These are phyloP conservation scores for Ditylenchus weischeri DNA, from an alignment of 2,888 invertebrate genomes.

Conservation along the genomic window DNA sequence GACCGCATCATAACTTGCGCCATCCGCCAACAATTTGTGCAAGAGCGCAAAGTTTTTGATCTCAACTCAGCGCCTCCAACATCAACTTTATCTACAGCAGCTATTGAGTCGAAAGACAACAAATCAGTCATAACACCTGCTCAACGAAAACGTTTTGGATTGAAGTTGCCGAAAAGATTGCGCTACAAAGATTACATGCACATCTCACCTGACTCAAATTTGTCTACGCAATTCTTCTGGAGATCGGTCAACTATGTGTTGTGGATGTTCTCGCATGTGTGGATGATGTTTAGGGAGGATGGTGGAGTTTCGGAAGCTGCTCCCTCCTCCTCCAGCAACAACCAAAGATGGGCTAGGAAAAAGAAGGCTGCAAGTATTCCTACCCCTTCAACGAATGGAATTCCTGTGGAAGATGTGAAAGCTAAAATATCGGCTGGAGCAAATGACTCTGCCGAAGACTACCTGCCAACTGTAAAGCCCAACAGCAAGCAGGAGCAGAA, in stretches of 20 bases:
- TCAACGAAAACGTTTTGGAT: conserved; percentile 5
- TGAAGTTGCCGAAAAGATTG: background rate
- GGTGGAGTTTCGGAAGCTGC: conserved; percentile 15
- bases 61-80: conserved; percentile 4
- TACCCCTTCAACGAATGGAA: too few species aligned
- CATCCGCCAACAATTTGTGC: conserved; percentile 41
- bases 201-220: conserved; percentile 14
- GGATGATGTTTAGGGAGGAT: conserved; percentile 32
- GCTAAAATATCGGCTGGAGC: too few species aligned
- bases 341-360: conserved; percentile 13
- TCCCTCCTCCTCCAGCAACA: background rate
- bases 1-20: conserved; percentile 54
- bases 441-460: too few species aligned
- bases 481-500: too few species aligned
- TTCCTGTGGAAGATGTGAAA: too few species aligned
- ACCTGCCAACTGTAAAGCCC: too few species aligned
- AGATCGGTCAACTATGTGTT: conserved; percentile 26
- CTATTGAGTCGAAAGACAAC: background rate
- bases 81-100: background rate
- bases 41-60: conserved; percentile 18
- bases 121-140: background rate
- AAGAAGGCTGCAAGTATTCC: conserved; percentile 14
- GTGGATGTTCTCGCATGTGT: conserved; percentile 37
- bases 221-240: conserved; percentile 26
- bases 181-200: conserved; percentile 7